Evolutionary conservation across 2,113 vertebrate genomes (phyloP), one percentile per base, ranked within the genome.

Genomic region (Mohoua ochrocephala): DNA sequence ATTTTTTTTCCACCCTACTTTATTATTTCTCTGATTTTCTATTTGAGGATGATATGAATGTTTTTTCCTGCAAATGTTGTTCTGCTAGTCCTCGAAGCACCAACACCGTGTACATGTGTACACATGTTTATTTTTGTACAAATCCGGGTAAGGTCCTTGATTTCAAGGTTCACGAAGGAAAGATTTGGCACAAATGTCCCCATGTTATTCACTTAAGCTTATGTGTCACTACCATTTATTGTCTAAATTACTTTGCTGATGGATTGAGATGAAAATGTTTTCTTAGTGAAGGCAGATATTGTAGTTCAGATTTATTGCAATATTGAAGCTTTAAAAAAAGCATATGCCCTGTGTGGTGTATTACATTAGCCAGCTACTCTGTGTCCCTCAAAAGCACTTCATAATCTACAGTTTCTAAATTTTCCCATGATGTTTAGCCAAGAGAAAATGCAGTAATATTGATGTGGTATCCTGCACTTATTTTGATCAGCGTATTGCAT

Each of bases 201-300:
- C 23, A 14, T 80, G 77, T 96, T 96, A 89, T 86, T 97, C 88
- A 88, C 77, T 95, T 95, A 91, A 89, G 91, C 86, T 71, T 93
- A 71, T 92, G 95, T 93, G 87, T 91, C 35, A 35, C 84, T 95
- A 15, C 75, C 85, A 77, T 97, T 97, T 95, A 65, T 97, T 95
- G 78, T 89, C 93, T 96, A 79, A 82, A 83, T 95, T 92, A 96
- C 74, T 94, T 94, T 84, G 64, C 90, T 83, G 91, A 96, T 93
- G 95, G 70, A 87, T 92, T 95, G 78, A 95, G 89, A 96, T 96
- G 77, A 80, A 97, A 97, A 94, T 96, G 73, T 94, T 96, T 97
- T 95, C 95, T 96, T 96, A 90, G 91, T 92, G 84, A 97, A 95
- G 70, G 93, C 73, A 88, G 86, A 91, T 96, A 89, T 85, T 95